Evolutionary conservation across 2,888 invertebrate species (phyloP), one percentile per base, ranked within the genome.

Genomic region (Drosophila robusta): DNA sequence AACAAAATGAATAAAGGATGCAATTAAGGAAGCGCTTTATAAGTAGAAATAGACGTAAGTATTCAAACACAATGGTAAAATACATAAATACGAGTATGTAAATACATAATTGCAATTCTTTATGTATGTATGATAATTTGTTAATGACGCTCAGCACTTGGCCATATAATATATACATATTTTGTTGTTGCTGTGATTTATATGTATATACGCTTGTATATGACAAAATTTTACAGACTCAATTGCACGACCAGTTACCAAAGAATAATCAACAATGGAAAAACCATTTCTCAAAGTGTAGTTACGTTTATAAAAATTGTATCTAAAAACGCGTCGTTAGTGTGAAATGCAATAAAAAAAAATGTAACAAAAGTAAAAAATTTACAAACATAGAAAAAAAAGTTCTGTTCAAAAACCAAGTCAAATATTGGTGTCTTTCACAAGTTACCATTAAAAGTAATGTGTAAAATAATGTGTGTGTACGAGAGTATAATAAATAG

Each of bases 361-460:
- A 58, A 65, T 42, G 38, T 47, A 45, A 39, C 32, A 41, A 36
- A 61, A 66, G 36, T 42, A 24, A 26, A 22, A 56, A 62, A 7
- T 39, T 39, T 44, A 54, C 54, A 54, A 54, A 54, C 54, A 45
- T 22, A 32, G 36, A 63, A 50, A 46, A 24, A 51, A 29, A 54
- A 63, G 56, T 58, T 68, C 75, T 78, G 75, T 62, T 88, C 66
- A 70, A 70, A 70, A 81, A 86, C 80, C 80, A 81, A 70, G 87
- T 87, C 82, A 82, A 68, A 60, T 42, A 18, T 57, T 58, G 74
- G 74, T 81, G 78, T 87, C 66, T 84, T 60, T 81, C 63, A 79
- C 81, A 89, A 84, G 73, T 89, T 89, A 89, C 83, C 78, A 89
- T 74, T 56, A 68, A 84, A 49, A 68, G 18, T 52, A 62, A 70